A percentile compares a stretch with the other conserved stretches of the same genome.
These are phyloP conservation scores for Lasioglossum figueresi DNA, from an alignment of 2,888 invertebrate genomes.

Conservation along the genomic window DNA sequence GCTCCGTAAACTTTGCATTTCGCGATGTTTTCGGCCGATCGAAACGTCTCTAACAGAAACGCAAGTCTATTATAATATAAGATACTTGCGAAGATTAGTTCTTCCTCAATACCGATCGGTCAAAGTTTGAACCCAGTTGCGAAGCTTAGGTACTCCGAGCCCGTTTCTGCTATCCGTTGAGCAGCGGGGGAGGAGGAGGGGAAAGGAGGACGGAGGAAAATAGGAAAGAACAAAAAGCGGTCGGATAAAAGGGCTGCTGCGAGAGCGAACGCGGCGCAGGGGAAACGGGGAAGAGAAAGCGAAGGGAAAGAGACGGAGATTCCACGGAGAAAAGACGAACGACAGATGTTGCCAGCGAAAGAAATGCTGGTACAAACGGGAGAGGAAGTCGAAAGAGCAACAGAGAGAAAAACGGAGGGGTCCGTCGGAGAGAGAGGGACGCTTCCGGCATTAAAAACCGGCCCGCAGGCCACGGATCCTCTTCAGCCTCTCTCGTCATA, in stretches of 20 bases:
- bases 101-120: not conserved
- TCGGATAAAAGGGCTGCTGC: conserved; percentile 40
- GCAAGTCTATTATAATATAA: too few relatives aligned
- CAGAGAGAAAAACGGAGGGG: conserved; percentile 60
- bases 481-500: conserved; percentile 74
- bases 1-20: not conserved
- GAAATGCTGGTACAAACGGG: conserved; percentile 71
- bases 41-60: too few relatives aligned
- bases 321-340: conserved; percentile 65
- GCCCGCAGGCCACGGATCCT: conserved; percentile 74
- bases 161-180: conserved; percentile 3
- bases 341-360: conserved; percentile 71
- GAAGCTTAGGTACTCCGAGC: not conserved
- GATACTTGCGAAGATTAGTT: not conserved
- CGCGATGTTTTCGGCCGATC: too few relatives aligned
- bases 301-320: conserved; percentile 44
- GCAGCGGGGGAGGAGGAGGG: not conserved
- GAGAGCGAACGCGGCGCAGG: not conserved
- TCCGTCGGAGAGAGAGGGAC: conserved; percentile 52
- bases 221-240: conserved; percentile 28
- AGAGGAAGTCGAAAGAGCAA: conserved; percentile 68
- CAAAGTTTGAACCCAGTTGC: not conserved
- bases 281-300: conserved; percentile 45
- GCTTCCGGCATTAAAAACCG: conserved; percentile 76
- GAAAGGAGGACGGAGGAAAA: conserved; percentile 5